These are phyloP conservation scores for Acrobasis repandana DNA, from an alignment of 2,888 invertebrate species.

Conservation along the genomic window DNA sequence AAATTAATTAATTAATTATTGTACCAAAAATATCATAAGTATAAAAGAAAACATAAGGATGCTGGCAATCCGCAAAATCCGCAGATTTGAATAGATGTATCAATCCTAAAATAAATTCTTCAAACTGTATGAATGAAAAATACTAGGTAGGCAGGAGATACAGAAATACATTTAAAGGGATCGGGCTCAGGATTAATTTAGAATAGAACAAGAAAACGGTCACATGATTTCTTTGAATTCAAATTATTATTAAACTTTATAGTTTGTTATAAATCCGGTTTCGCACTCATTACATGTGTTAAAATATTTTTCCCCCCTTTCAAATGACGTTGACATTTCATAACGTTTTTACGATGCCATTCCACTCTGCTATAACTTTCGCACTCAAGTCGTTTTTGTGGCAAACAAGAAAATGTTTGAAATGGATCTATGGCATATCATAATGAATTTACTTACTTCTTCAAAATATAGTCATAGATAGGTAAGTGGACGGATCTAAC, in stretches of 20 bases:
- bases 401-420: constrained; percentile 46
- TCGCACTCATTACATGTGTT: constrained; percentile 8
- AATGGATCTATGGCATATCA: neutral
- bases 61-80: neutral
- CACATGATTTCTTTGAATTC: constrained; percentile 23
- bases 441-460: too few species aligned
- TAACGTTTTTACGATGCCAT: constrained; percentile 58
- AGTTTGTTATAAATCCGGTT: constrained; percentile 21
- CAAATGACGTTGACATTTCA: constrained; percentile 47
- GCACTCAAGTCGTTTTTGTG: constrained; percentile 37
- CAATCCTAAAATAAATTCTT: neutral
- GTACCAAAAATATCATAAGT: too few species aligned
- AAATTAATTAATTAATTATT: too few species aligned
- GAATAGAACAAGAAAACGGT: constrained; percentile 17
- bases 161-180: constrained; percentile 7
- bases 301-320: constrained; percentile 21
- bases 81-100: neutral
- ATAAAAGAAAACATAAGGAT: too few species aligned
- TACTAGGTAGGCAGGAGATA: neutral
- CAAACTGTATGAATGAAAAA: neutral
- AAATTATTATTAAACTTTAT: constrained; percentile 15
- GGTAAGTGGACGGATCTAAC: too few species aligned
- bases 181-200: constrained; percentile 11
- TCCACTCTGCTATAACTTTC: constrained; percentile 46
- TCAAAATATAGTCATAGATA: too few species aligned